phyloP scores from a whole-genome alignment of 2,888 invertebrate genomes.

The Cephus nigrinus region DNA sequence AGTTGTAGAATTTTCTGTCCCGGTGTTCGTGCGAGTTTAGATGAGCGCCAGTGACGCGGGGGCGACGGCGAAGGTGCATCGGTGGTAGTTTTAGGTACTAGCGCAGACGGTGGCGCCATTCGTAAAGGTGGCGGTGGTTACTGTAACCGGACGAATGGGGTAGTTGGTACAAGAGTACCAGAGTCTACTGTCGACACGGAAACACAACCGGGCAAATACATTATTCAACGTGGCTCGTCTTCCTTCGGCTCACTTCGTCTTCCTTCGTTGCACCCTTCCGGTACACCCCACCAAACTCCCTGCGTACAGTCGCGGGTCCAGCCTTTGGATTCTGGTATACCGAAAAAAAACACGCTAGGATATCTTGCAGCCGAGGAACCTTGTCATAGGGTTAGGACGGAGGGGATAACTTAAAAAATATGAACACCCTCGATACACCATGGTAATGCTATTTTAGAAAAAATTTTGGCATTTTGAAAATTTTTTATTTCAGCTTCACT shows the following conservation, averaged over 20 bases:
- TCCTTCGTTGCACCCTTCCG: neutral
- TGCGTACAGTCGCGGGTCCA: neutral
- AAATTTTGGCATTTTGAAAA: no score
- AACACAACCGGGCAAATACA: constrained; percentile 28
- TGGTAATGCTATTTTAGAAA: neutral
- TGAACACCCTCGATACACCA: neutral
- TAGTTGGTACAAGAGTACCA: neutral
- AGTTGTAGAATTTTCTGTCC: neutral
- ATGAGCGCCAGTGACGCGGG: neutral
- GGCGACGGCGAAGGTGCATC: neutral
- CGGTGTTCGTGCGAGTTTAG: neutral
- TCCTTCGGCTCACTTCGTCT: constrained; percentile 18
- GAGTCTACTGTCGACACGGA: constrained; percentile 8
- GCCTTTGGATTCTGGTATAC: neutral
- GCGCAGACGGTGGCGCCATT: neutral
- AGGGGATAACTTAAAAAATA: neutral
- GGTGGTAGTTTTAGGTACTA: neutral
- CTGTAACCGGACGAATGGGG: constrained; percentile 15
- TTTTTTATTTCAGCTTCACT: no score
- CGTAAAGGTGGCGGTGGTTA: neutral
- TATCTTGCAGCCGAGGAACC: neutral
- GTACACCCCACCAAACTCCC: neutral
- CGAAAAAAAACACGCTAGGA: neutral
- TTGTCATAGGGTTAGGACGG: neutral
- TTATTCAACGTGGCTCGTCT: constrained; percentile 28